A percentile compares a stretch with the other conserved stretches of the same genome.
Conservation (phyloP, 2,113 vertebrate species). For the Tapirus terrestris region DNA sequence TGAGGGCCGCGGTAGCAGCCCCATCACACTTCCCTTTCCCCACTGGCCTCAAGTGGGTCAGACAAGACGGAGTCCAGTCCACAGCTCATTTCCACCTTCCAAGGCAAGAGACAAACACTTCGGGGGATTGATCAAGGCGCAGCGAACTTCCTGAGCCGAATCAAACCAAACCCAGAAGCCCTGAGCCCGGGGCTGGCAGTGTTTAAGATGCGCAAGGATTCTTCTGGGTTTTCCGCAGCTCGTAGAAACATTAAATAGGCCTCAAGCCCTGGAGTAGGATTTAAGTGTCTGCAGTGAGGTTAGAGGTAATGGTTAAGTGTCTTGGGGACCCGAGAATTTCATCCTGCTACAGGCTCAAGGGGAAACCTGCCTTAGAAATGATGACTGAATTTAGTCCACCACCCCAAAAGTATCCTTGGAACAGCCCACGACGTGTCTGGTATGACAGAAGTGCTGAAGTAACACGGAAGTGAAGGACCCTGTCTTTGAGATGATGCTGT, state of each 20-base stretch:
- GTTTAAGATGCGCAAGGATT: neutral
- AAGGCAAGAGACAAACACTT: neutral
- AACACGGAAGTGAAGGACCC: neutral
- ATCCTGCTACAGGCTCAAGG: neutral
- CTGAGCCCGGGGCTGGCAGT: neutral
- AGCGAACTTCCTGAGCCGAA: neutral
- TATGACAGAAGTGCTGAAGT: neutral
- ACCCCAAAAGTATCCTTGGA: neutral
- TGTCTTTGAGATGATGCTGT: rapidly evolving
- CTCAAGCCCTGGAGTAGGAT: neutral
- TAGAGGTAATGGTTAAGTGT: neutral
- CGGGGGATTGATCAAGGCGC: neutral
- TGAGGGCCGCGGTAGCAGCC: neutral
- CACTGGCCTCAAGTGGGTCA: rapidly evolving
- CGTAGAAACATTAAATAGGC: neutral
- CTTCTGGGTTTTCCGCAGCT: neutral
- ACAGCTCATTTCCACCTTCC: neutral
- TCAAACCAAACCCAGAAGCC: neutral
- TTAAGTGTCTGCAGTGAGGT: slow-evolving; percentile 37
- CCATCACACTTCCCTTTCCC: neutral
- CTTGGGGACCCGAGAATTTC: neutral
- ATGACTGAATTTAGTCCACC: neutral
- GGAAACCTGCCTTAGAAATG: neutral
- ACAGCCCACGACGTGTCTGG: rapidly evolving
- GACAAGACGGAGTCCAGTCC: neutral